phyloP scores from a whole-genome alignment of 2,113 vertebrate genomes.

The Scortum barcoo region DNA sequence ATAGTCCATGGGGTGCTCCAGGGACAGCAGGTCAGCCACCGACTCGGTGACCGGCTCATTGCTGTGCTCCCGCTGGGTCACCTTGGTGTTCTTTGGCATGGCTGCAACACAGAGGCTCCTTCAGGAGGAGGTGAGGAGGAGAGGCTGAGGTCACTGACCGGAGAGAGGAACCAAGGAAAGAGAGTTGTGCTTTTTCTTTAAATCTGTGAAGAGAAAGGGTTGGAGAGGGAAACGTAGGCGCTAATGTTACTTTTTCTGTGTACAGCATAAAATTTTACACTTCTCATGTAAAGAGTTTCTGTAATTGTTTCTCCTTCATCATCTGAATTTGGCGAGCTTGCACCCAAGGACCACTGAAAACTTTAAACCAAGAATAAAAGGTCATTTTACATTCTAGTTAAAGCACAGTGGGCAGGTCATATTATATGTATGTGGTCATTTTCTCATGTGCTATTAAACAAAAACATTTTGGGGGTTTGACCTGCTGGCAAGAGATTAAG shows the following conservation, averaged over 20 bases:
- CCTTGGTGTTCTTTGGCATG: conserved; percentile 99
- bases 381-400: not conserved
- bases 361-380: not conserved
- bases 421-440: not conserved
- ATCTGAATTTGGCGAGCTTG: not conserved
- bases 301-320: not conserved
- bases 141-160: not conserved
- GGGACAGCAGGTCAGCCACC: conserved; percentile 95
- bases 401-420: not conserved
- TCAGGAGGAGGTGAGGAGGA: conserved; percentile 19
- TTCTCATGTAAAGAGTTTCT: not conserved
- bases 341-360: not conserved
- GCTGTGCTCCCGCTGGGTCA: conserved; percentile 95
- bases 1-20: conserved; percentile 97
- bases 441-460: not conserved
- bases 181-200: conserved; percentile 49
- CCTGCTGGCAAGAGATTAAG: not conserved
- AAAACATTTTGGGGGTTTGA: not conserved
- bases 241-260: not conserved
- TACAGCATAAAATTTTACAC: not conserved
- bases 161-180: not conserved
- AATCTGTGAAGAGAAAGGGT: conserved; percentile 59
- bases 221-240: not conserved
- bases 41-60: conserved; percentile 97
- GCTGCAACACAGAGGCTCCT: conserved; percentile 21